Conservation (phyloP, 2,797 vertebrate genomes). For the Phataginus tetradactyla region DNA sequence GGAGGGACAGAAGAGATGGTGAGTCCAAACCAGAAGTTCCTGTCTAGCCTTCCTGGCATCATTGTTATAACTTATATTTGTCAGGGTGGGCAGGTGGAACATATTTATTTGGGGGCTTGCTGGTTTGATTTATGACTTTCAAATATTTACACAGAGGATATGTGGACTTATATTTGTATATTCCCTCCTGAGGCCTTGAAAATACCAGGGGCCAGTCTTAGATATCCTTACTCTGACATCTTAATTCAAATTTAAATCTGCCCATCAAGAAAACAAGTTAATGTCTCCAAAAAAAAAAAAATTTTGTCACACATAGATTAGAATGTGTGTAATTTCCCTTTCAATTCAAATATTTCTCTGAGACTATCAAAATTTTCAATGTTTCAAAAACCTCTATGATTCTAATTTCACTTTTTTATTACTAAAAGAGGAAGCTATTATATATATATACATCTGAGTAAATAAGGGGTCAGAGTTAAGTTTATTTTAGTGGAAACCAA, state of each 20-base stretch:
- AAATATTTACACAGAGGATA: not conserved
- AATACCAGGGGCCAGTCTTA: not conserved
- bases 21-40: not conserved
- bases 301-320: not conserved
- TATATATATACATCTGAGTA: not conserved
- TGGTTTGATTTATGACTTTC: not conserved
- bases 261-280: slow-evolving; percentile 10
- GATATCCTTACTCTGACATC: not conserved
- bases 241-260: slow-evolving; percentile 42
- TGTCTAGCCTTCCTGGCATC: rapidly evolving
- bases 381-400: not conserved
- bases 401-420: not conserved
- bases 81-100: not conserved
- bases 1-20: not conserved
- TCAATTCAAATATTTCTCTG: not conserved
- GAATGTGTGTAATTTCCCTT: not conserved
- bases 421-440: not conserved
- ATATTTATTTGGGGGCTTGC: not conserved
- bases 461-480: not conserved
- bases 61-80: not conserved
- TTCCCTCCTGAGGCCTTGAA: not conserved
- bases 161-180: not conserved
- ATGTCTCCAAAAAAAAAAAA: not conserved
- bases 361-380: not conserved
- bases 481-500: not conserved